Percentiles rank a stretch among this genome's conserved stretches.
Conservation (phyloP, 2,113 vertebrate species). For the Andinoacara biseriatus region DNA sequence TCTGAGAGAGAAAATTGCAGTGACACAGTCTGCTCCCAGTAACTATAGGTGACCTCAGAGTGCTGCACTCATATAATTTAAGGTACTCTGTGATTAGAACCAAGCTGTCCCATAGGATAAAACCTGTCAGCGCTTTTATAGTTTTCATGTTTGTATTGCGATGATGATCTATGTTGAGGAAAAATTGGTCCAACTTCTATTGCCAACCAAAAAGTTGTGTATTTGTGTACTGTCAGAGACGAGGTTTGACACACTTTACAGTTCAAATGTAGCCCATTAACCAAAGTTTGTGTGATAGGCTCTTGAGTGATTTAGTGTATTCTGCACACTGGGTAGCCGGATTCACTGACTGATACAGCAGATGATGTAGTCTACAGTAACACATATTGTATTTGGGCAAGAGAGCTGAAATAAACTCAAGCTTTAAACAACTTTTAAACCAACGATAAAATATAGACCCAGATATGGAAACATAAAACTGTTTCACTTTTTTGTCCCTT, state of each 20-base stretch:
- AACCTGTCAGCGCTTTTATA: slow-evolving; percentile 8
- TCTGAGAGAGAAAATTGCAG: slow-evolving; percentile 38
- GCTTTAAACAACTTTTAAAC: background rate
- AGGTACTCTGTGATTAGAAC: slow-evolving; percentile 20
- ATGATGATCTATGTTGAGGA: background rate
- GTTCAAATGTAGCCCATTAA: background rate
- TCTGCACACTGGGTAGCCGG: background rate
- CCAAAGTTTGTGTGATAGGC: background rate
- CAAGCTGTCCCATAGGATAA: background rate
- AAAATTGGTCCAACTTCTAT: background rate
- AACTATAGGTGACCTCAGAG: slow-evolving; percentile 31
- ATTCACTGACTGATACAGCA: background rate
- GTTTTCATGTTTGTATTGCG: background rate
- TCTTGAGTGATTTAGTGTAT: background rate
- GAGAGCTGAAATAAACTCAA: background rate
- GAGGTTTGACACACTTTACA: background rate
- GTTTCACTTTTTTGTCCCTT: background rate
- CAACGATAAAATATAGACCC: background rate
- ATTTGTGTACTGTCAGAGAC: background rate
- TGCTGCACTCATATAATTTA: slow-evolving; percentile 35
- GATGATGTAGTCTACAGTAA: background rate
- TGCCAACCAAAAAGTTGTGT: background rate
- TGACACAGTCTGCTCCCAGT: slow-evolving; percentile 7
- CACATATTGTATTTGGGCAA: background rate
- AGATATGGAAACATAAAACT: background rate